A percentile compares a stretch with the other conserved stretches of the same genome.
These are phyloP conservation scores for Parnassius mnemosyne DNA, from an alignment of 2,888 invertebrate genomes.

Conservation along the genomic window DNA sequence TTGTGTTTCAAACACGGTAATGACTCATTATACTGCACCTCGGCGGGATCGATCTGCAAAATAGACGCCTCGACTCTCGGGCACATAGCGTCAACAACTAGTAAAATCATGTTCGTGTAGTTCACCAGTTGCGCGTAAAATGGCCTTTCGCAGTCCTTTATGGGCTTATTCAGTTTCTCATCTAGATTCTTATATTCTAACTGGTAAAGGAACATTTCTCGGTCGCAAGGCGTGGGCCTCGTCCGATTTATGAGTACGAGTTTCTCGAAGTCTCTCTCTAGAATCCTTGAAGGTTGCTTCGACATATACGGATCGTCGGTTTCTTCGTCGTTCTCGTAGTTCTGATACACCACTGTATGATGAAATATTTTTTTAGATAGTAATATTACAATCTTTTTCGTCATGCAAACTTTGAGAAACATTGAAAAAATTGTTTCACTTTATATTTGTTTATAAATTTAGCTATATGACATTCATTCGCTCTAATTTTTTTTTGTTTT, in stretches of 20 bases:
- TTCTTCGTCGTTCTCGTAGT: slow-evolving; percentile 76
- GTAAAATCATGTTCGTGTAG: slow-evolving; percentile 87
- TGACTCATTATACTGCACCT: slow-evolving; percentile 80
- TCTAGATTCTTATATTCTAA: slow-evolving; percentile 71
- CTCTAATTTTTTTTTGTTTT: too few relatives aligned
- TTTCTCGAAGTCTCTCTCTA: slow-evolving; percentile 82
- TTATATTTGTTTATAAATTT: neutral
- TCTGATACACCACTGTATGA: slow-evolving; percentile 58
- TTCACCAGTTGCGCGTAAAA: slow-evolving; percentile 88
- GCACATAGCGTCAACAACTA: slow-evolving; percentile 87
- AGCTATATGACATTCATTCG: slow-evolving; percentile 5
- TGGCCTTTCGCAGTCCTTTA: slow-evolving; percentile 75
- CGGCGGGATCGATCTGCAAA: slow-evolving; percentile 66
- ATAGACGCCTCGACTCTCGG: slow-evolving; percentile 69
- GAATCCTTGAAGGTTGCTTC: slow-evolving; percentile 63
- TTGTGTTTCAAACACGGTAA: slow-evolving; percentile 81
- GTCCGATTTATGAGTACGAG: slow-evolving; percentile 87
- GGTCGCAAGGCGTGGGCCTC: slow-evolving; percentile 91
- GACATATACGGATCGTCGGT: slow-evolving; percentile 62
- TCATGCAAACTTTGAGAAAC: slow-evolving; percentile 14
- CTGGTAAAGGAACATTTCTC: slow-evolving; percentile 83
- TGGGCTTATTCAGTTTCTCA: slow-evolving; percentile 71
- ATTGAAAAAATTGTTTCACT: neutral
- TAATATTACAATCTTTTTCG: slow-evolving; percentile 17
- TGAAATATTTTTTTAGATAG: slow-evolving; percentile 20